Conservation (phyloP, 2,888 invertebrate genomes). For the Tetragnatha montana region DNA sequence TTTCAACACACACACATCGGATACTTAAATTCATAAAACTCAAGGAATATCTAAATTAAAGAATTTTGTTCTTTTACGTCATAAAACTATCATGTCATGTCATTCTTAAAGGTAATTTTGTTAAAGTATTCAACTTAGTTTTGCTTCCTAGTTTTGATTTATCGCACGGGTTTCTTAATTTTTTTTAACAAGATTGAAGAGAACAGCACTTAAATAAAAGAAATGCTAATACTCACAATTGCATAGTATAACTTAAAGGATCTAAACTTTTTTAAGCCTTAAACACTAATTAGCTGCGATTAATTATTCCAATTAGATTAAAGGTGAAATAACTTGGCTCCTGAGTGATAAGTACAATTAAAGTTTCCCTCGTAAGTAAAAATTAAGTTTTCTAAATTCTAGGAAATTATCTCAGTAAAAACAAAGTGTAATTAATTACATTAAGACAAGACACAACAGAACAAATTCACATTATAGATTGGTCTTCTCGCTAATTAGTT, state of each 20-base stretch:
- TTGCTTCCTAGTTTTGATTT: too few relatives aligned
- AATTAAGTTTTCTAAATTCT: slow-evolving; percentile 7
- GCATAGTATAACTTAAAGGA: neutral
- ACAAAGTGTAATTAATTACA: slow-evolving; percentile 14
- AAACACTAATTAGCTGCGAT: slow-evolving; percentile 21
- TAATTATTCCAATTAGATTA: slow-evolving; percentile 27
- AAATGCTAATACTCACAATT: neutral
- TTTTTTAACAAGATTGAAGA: neutral
- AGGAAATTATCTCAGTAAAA: slow-evolving; percentile 12
- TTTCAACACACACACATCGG: too few relatives aligned
- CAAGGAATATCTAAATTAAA: too few relatives aligned
- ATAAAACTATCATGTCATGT: too few relatives aligned
- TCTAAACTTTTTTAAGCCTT: neutral
- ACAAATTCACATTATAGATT: slow-evolving; percentile 11
- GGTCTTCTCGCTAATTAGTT: slow-evolving; percentile 21
- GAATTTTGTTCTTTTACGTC: too few relatives aligned
- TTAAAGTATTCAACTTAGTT: too few relatives aligned
- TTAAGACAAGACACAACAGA: neutral
- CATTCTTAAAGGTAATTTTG: too few relatives aligned
- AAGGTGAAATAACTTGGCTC: slow-evolving; percentile 10
- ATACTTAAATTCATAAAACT: too few relatives aligned
- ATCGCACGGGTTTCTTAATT: neutral
- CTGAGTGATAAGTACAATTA: slow-evolving; percentile 16
- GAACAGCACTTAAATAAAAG: neutral
- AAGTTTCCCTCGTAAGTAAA: slow-evolving; percentile 10